Conservation (phyloP, 2,888 invertebrate species). For the Odontothrips loti region DNA sequence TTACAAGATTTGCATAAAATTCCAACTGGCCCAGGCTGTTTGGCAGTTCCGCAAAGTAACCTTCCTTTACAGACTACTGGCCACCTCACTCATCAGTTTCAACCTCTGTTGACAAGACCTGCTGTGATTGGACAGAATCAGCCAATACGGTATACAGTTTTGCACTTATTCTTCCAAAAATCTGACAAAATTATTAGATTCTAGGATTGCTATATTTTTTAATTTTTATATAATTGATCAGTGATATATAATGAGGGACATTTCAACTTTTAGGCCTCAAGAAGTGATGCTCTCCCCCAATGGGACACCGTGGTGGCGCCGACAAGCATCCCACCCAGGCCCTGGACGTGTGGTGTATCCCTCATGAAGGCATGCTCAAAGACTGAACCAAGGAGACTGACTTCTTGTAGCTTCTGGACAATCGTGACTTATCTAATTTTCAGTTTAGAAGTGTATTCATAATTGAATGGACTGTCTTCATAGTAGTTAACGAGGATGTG, state of each 20-base stretch:
- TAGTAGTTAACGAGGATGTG: too few species aligned
- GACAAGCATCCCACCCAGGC: not conserved
- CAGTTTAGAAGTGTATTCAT: too few species aligned
- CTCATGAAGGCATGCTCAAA: not conserved
- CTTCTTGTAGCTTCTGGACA: not conserved
- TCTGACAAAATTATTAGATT: not conserved
- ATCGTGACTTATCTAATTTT: not conserved
- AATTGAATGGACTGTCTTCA: too few species aligned
- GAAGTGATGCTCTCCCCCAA: not conserved
- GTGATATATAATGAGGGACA: not conserved
- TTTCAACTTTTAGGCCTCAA: not conserved
- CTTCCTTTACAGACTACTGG: not conserved
- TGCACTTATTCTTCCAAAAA: not conserved
- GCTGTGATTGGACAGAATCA: not conserved
- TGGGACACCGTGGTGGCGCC: not conserved
- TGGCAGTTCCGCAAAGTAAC: not conserved
- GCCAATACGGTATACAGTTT: not conserved
- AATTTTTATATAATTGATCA: not conserved
- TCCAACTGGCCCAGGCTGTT: not conserved
- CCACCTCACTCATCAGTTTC: not conserved
- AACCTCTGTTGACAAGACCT: not conserved
- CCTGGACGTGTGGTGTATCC: not conserved
- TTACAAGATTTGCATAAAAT: not conserved
- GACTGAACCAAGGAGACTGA: not conserved
- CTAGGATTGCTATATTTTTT: not conserved